phyloP scores from a whole-genome alignment of 2,888 invertebrate species.

The Girardia tigrina region DNA sequence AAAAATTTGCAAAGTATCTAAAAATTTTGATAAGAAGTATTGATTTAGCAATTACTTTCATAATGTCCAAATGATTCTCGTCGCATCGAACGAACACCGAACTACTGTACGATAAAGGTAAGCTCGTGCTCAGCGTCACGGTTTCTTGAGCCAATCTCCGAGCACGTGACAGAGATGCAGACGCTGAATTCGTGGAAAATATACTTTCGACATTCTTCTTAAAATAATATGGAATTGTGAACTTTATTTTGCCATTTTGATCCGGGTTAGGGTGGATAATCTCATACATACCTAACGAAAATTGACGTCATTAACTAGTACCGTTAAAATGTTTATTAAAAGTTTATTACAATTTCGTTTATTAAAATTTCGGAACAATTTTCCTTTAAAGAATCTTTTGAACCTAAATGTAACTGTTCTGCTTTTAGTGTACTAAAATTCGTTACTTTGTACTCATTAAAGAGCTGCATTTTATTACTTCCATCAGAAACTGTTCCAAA shows the following conservation, averaged over 20 bases:
- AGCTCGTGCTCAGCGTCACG: slow-evolving; percentile 74
- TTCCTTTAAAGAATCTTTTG: too few species aligned
- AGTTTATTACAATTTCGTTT: too few species aligned
- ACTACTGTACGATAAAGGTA: slow-evolving; percentile 79
- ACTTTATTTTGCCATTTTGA: slow-evolving; percentile 59
- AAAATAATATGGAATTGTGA: slow-evolving; percentile 63
- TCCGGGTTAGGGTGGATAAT: slow-evolving; percentile 65
- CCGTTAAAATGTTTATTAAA: too few species aligned
- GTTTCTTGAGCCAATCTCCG: slow-evolving; percentile 85
- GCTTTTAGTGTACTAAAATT: too few species aligned
- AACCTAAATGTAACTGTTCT: too few species aligned
- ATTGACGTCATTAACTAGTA: too few species aligned
- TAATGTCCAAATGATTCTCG: slow-evolving; percentile 77
- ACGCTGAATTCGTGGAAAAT: slow-evolving; percentile 59
- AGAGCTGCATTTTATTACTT: too few species aligned
- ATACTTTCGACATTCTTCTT: slow-evolving; percentile 39
- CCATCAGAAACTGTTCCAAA: too few species aligned
- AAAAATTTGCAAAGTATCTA: too few species aligned
- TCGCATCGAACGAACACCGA: slow-evolving; percentile 88
- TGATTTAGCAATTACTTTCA: slow-evolving; percentile 73
- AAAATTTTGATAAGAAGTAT: too few species aligned
- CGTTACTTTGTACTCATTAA: too few species aligned
- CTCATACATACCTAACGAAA: slow-evolving; percentile 77
- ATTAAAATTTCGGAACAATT: too few species aligned
- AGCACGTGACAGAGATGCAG: slow-evolving; percentile 64